Evolutionary conservation across 2,888 invertebrate species (phyloP).

Genomic region (Crocallis elinguaria): DNA sequence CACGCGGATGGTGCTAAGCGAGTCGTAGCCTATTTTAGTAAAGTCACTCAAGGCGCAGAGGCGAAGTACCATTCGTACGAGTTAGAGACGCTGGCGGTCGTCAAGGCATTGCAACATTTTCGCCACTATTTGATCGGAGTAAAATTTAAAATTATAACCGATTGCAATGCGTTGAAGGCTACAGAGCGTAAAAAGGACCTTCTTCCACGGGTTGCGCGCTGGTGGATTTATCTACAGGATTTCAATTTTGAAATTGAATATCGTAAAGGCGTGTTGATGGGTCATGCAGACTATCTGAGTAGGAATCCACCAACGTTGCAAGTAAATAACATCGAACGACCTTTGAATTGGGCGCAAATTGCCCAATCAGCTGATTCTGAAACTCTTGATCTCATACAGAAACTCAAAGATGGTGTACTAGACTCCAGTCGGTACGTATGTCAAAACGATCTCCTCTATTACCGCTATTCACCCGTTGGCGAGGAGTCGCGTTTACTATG

Average conservation of each 20-base stretch:
- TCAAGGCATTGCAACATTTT: slow-evolving; percentile 39
- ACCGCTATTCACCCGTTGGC: slow-evolving; percentile 22
- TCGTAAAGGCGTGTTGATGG: slow-evolving; percentile 34
- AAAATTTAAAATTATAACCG: slow-evolving; percentile 38
- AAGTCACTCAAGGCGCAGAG: slow-evolving; percentile 34
- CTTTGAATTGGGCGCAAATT: slow-evolving; percentile 34
- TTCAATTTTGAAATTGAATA: slow-evolving; percentile 39
- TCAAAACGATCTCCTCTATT: slow-evolving; percentile 34
- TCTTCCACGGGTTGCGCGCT: slow-evolving; percentile 38
- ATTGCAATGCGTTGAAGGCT: slow-evolving; percentile 43
- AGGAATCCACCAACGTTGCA: slow-evolving; percentile 32
- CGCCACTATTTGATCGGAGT: slow-evolving; percentile 38
- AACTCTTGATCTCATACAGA: slow-evolving; percentile 32
- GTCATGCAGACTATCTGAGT: too few species aligned
- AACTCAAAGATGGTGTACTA: slow-evolving; percentile 32
- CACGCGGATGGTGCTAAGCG: slow-evolving; percentile 13
- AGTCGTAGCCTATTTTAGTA: slow-evolving; percentile 30
- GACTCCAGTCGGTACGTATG: slow-evolving; percentile 28
- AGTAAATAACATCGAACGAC: neutral
- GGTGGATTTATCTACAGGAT: slow-evolving; percentile 44
- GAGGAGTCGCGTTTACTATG: slow-evolving; percentile 33
- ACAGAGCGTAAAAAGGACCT: slow-evolving; percentile 41
- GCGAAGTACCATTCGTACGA: slow-evolving; percentile 38
- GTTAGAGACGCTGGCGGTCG: slow-evolving; percentile 32
- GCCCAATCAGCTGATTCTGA: slow-evolving; percentile 39